A percentile compares a stretch with the other conserved stretches of the same genome.
These are phyloP conservation scores for Brachyhypopomus gauderio DNA, from an alignment of 2,113 vertebrate genomes.

Conservation along the genomic window DNA sequence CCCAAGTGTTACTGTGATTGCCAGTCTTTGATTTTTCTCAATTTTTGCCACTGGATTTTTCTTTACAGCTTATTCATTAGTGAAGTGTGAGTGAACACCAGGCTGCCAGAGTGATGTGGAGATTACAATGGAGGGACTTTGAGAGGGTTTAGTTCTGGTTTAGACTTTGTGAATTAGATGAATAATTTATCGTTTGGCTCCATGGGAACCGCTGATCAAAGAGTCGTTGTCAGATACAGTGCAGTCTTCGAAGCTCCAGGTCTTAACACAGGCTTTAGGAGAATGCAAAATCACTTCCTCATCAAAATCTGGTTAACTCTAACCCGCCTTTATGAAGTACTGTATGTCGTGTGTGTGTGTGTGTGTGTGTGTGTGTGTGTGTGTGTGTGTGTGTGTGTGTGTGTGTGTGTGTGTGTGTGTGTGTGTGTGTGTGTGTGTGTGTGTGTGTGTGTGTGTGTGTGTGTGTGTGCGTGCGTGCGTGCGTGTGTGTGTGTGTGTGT, in stretches of 20 bases:
- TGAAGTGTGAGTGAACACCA: not conserved
- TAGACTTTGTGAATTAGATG: conserved; percentile 11
- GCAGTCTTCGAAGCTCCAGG: conserved; percentile 3
- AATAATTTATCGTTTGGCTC: conserved; percentile 42
- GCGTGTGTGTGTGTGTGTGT: not conserved
- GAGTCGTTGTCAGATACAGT: conserved; percentile 1
- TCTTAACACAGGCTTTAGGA: not conserved
- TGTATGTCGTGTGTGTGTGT: too few species aligned
- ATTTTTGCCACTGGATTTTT: not conserved
- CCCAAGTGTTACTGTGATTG: not conserved
- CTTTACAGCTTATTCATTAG: not conserved
- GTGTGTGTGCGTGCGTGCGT: not conserved
- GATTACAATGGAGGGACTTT: conserved; percentile 23
- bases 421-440: too few species aligned
- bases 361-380: too few species aligned
- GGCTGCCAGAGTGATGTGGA: not conserved
- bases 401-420: too few species aligned
- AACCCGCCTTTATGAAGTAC: not conserved
- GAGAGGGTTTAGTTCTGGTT: conserved; percentile 1
- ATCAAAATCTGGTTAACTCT: not conserved
- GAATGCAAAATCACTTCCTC: not conserved
- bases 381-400: too few species aligned
- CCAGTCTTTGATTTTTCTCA: not conserved
- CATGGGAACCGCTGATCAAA: conserved; percentile 34
- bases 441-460: too few species aligned